phyloP scores from a whole-genome alignment of 2,888 invertebrate species.

The Plagiodera versicolora region DNA sequence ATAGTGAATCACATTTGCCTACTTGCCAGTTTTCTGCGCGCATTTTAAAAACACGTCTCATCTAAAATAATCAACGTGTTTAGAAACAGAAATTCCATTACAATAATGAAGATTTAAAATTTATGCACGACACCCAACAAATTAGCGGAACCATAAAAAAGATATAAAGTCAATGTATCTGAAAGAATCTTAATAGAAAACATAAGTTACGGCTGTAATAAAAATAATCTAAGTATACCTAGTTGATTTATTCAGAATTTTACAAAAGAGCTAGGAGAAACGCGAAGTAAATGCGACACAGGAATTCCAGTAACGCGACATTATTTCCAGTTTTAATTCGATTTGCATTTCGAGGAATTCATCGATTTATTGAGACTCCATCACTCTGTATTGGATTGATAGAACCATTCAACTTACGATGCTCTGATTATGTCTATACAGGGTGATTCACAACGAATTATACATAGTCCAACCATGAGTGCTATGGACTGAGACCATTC shows the following conservation, averaged over 20 bases:
- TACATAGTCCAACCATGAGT: no score
- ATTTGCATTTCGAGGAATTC: neutral
- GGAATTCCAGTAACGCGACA: neutral
- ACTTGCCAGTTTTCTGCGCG: no score
- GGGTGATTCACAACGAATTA: no score
- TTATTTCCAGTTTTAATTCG: neutral
- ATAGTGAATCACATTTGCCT: no score
- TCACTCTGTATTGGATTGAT: no score
- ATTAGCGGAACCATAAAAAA: slow-evolving; percentile 24
- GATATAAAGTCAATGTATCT: slow-evolving; percentile 19
- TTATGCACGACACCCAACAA: slow-evolving; percentile 13
- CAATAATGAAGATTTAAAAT: neutral
- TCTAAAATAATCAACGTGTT: neutral
- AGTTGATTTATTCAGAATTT: slow-evolving; percentile 14
- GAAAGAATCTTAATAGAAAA: slow-evolving; percentile 25
- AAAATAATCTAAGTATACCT: slow-evolving; percentile 18
- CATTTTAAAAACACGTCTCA: neutral
- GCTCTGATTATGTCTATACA: no score
- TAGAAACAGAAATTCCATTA: neutral
- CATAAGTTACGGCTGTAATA: slow-evolving; percentile 22
- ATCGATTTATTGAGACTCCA: neutral
- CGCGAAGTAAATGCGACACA: neutral
- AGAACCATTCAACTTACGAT: no score
- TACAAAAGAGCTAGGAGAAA: neutral
- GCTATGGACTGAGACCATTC: no score